phyloP scores from a whole-genome alignment of 2,797 vertebrate species.

The Thripadectes ignobilis region DNA sequence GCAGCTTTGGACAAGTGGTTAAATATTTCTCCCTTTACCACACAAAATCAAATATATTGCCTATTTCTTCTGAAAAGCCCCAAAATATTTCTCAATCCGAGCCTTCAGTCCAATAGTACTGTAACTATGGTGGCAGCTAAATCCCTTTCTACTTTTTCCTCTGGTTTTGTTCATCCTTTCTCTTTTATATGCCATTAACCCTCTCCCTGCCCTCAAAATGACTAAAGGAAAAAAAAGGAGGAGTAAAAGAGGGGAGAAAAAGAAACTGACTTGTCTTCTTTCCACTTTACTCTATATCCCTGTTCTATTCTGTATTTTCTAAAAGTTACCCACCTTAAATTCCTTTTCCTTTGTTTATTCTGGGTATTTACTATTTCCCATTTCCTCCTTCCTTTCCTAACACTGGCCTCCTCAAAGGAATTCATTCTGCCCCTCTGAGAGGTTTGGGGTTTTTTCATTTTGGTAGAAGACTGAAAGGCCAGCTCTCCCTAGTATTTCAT shows the following conservation, averaged over 20 bases:
- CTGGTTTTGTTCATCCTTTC: background rate
- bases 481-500: background rate
- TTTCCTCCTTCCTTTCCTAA: background rate
- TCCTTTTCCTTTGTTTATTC: background rate
- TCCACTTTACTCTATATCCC: background rate
- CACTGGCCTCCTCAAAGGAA: background rate
- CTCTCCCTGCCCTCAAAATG: too few relatives aligned
- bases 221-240: background rate
- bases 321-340: background rate
- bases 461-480: background rate
- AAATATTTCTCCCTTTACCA: background rate
- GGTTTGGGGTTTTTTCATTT: background rate
- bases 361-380: background rate
- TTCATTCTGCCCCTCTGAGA: background rate
- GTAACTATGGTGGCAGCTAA: background rate
- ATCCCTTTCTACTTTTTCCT: background rate
- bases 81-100: background rate
- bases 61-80: background rate
- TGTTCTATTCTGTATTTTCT: background rate
- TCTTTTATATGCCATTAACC: background rate
- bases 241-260: background rate
- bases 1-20: background rate
- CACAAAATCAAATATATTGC: background rate
- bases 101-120: background rate
- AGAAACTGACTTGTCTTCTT: background rate